Base-by-base conservation (phyloP, 2,797 vertebrate species). In the Oreortyx pictus region DNA sequence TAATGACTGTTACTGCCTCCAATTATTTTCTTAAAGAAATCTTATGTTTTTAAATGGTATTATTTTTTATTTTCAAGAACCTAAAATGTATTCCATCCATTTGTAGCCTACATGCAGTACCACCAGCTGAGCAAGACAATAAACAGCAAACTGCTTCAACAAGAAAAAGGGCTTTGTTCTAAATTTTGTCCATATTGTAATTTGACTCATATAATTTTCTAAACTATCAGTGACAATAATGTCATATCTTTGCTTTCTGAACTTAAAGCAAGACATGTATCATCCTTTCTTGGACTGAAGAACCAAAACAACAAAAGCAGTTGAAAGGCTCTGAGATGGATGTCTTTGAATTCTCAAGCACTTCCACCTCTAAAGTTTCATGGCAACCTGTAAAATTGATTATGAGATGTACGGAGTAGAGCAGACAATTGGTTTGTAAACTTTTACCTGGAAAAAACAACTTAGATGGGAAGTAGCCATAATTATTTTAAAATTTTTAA, bases 1-100 rank as follows among this genome's bases (percentile, higher is more conserved):
- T 96, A 97, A 96, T 93, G 93, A 80, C 70, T 89, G 65, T 94
- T 81, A 70, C 89, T 93, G 80, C 66, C 73, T 96, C 83, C 85
- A 93, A 93, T 95, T 96, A 97, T 96, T 97, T 97, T 96, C 85
- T 86, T 95, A 86, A 92, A 95, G 89, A 79, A 94, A 93, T 91
- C 81, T 88, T 96, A 70, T 79, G 81, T 87, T 94, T 96, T 96
- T 89, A 92, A 90, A 88, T 64, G 72, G 24, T 70, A 64, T 73
- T 84, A 64, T 73, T 84, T 92, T 54, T 86, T 92, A 73, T 54
- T 92, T 96, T 92, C 70, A 79, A 81, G 52, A 49, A 70, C 67
- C 81, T 92, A 70, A 84, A 92, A 92, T 41, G 5, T 23, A 80
- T 92, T 95, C 89, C 9, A 37, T 54, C 27, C 62, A 57, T 91